A percentile compares a stretch with the other conserved stretches of the same genome.
phyloP scores from a whole-genome alignment of 2,888 invertebrate genomes.

The Platyscelio sp. region DNA sequence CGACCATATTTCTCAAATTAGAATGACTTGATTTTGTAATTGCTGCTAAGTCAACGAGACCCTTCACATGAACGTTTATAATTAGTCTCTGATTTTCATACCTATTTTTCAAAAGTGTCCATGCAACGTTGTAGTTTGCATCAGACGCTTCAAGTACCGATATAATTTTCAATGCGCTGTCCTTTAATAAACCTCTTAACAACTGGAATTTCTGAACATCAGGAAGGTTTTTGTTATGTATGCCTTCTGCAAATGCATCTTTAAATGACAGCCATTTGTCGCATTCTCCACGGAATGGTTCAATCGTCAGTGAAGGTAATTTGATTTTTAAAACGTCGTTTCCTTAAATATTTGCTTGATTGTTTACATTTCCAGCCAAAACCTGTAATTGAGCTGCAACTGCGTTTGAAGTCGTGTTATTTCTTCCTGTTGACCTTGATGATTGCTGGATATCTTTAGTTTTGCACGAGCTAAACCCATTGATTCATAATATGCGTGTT shows the following conservation, averaged over 20 bases:
- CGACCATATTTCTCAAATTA: constrained; percentile 27
- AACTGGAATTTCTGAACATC: constrained; percentile 44
- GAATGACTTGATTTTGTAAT: constrained; percentile 16
- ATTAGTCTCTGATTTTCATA: constrained; percentile 31
- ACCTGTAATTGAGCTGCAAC: constrained; percentile 2
- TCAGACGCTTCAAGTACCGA: constrained; percentile 27
- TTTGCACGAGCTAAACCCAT: not conserved
- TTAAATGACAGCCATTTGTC: constrained; percentile 42
- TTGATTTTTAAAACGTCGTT: not conserved
- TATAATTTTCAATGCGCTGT: constrained; percentile 12
- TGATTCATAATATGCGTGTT: not conserved
- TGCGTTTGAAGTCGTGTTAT: not conserved
- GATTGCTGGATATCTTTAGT: not conserved
- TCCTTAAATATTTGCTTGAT: not conserved
- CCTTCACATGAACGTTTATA: constrained; percentile 37
- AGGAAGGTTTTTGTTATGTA: constrained; percentile 10
- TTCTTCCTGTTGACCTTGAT: not conserved
- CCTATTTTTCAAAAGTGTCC: constrained; percentile 16
- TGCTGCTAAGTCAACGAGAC: constrained; percentile 21
- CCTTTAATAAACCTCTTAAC: constrained; percentile 19
- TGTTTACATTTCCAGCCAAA: not conserved
- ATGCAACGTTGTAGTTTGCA: constrained; percentile 23
- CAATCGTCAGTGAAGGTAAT: constrained; percentile 21
- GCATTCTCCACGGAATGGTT: constrained; percentile 42
- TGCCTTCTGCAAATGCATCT: constrained; percentile 24